Evolutionary conservation across 2,888 invertebrate genomes (phyloP).

Genomic region (Ormyrus thymus): DNA sequence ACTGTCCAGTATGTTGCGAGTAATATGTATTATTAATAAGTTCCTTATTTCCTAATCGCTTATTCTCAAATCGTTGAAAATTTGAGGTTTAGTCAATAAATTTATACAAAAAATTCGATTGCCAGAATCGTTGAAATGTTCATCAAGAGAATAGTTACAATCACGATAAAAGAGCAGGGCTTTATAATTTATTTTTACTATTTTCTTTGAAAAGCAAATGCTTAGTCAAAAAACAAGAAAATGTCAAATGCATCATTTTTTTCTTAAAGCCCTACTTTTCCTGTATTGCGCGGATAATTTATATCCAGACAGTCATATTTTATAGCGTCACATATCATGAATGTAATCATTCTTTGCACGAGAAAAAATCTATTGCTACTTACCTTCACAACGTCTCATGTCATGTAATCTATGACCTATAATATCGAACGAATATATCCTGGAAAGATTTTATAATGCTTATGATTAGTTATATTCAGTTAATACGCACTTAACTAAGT

Average conservation of each 20-base stretch:
- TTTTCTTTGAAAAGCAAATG: conserved; percentile 3
- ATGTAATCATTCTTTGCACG: neutral
- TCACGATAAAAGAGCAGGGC: neutral
- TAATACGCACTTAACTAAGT: conserved; percentile 18
- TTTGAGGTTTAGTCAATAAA: conserved; percentile 6
- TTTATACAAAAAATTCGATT: conserved; percentile 41
- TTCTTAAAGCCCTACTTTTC: too few species aligned
- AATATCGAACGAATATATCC: conserved; percentile 52
- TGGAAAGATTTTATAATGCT: conserved; percentile 38
- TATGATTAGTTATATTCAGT: conserved; percentile 7
- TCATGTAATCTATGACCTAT: conserved; percentile 4
- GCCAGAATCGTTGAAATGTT: conserved; percentile 35
- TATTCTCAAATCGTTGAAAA: neutral
- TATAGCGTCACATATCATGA: conserved; percentile 5
- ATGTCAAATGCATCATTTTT: neutral
- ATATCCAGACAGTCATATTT: neutral
- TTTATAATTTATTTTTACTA: neutral
- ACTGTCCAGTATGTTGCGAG: neutral
- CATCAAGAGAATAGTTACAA: conserved; percentile 10
- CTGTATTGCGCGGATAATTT: too few species aligned
- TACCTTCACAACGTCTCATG: conserved; percentile 42
- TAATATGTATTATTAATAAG: conserved; percentile 1
- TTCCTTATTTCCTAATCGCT: conserved; percentile 3
- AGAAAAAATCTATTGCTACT: conserved; percentile 41
- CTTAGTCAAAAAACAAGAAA: neutral